Evolutionary conservation across 2,113 vertebrate genomes (phyloP), one percentile per base, ranked within the genome.

Genomic region (Junco hyemalis): DNA sequence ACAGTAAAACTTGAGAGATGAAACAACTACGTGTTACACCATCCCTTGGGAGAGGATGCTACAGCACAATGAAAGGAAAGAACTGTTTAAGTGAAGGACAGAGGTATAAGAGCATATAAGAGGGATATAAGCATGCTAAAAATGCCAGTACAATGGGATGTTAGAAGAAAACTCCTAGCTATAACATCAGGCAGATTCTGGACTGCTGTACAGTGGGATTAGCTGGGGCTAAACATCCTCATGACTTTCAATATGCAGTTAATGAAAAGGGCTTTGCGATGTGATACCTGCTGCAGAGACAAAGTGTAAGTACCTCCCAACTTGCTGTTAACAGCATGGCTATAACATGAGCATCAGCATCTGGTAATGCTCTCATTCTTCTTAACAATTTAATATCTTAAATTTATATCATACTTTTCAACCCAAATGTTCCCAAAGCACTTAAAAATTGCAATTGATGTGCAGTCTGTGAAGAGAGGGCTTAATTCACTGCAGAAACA

Each of bases 401-500:
- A 85, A 88, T 94, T 90, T 88, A 73, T 85, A 70, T 48, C 21
- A 72, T 77, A 47, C 42, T 81, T 95, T 85, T 92, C 57, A 91
- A 71, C 38, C 42, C 50, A 79, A 69, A 93, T 57, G 66, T 79
- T 91, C 66, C 73, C 84, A 91, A 72, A 87, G 50, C 63, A 76
- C 78, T 80, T 77, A 44, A 90, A 83, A 76, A 54, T 76, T 54
- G 38, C 64, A 90, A 26, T 31, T 92, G 84, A 77, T 36, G 14
- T 77, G 70, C 61, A 57, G 21, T 50, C 91, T 87, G 38, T 61
- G 74, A 90, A 91, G 78, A 83, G 84, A 80, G 17, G 66, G 63
- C 59, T 95, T 95, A 38, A 77, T 90, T 91, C 79, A 38, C n/a
- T 80, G 60, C 74, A 95, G 87, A 95, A 96, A 91, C 35, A 93